Evolutionary conservation across 2,888 invertebrate species (phyloP).

Genomic region (Cloeon dipterum): DNA sequence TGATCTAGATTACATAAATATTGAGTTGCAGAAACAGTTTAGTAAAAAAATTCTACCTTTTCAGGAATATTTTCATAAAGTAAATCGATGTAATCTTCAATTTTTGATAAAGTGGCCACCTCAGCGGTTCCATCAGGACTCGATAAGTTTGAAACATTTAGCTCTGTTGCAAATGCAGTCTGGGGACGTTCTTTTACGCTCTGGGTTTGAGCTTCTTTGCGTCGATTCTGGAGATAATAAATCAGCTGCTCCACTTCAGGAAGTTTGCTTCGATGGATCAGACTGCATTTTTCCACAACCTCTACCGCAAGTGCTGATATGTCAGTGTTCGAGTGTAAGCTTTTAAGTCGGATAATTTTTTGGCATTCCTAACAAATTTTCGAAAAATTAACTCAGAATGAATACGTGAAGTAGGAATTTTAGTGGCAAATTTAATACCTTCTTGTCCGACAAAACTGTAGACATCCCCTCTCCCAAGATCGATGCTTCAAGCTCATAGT

Average conservation of each 20-base stretch:
- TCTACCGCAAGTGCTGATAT: constrained; percentile 55
- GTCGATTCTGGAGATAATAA: constrained; percentile 63
- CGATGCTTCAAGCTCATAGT: constrained; percentile 70
- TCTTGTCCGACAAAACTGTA: constrained; percentile 59
- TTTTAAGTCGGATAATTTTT: constrained; percentile 61
- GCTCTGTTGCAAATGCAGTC: not conserved
- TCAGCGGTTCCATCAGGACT: not conserved
- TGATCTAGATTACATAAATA: constrained; percentile 5
- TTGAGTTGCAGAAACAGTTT: no score
- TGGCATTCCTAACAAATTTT: constrained; percentile 36
- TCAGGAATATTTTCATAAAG: constrained; percentile 87
- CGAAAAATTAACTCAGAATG: no score
- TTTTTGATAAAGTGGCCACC: constrained; percentile 51
- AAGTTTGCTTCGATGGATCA: constrained; percentile 59
- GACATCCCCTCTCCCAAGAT: constrained; percentile 57
- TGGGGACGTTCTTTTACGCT: not conserved
- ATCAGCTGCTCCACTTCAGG: constrained; percentile 72
- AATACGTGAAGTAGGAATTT: not conserved
- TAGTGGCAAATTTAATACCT: constrained; percentile 23
- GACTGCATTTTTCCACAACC: constrained; percentile 63
- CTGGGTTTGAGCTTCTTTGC: constrained; percentile 26
- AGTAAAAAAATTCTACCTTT: no score
- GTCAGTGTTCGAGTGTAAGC: constrained; percentile 55
- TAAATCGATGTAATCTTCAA: constrained; percentile 87
- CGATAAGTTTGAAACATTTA: not conserved